phyloP scores from a whole-genome alignment of 1,140 invertebrate genomes.

The Lamellibrachia luymesi region DNA sequence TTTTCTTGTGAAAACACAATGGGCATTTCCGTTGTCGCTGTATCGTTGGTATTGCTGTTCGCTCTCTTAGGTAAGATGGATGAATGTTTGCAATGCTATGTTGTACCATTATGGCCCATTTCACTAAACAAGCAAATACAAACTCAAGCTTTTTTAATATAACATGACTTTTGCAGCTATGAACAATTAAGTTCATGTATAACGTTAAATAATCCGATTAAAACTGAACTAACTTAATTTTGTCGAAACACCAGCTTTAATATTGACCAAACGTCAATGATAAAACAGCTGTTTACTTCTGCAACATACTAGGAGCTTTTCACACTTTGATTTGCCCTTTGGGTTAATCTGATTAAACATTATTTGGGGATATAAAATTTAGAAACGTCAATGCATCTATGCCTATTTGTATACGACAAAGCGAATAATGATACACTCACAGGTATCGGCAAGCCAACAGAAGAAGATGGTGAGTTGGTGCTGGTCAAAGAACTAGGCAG shows the following conservation, averaged over 20 bases:
- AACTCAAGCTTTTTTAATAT: no score
- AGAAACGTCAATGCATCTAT: background rate
- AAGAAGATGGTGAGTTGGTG: background rate
- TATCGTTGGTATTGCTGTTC: background rate
- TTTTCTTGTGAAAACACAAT: background rate
- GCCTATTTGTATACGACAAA: background rate
- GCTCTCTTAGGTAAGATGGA: background rate
- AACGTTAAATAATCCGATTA: no score
- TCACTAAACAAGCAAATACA: no score
- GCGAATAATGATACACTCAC: background rate
- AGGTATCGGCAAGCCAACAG: background rate
- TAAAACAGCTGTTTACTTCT: no score
- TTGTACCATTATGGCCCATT: background rate
- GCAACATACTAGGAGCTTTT: no score
- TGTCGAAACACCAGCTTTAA: no score
- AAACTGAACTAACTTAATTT: no score
- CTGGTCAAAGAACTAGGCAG: background rate
- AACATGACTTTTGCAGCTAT: no score
- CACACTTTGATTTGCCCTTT: no score
- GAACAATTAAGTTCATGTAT: no score
- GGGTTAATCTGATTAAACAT: no score
- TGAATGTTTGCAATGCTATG: background rate
- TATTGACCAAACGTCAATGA: no score
- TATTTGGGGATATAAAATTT: background rate
- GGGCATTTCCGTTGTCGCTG: background rate